Base-by-base conservation (phyloP, 2,113 vertebrate species). In the Cranoglanis bouderius region DNA sequence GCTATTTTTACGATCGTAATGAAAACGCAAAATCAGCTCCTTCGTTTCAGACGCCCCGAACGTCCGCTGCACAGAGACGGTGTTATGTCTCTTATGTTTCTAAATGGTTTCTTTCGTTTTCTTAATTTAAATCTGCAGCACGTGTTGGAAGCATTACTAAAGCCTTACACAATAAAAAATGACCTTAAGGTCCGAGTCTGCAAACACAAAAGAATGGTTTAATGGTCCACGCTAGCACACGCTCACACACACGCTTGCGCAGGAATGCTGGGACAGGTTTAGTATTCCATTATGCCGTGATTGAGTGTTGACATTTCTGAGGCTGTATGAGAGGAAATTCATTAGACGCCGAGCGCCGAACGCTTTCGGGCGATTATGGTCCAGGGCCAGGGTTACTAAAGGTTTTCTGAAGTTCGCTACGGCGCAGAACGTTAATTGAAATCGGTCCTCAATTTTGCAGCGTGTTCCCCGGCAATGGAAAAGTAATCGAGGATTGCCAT, bases 301-400 rank as follows among this genome's bases (percentile, higher is more conserved):
- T 94, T 94, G 94, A 95, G 93, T 94, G 94, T 95, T 95, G 94
- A 95, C 95, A 94, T 95, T 96, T 95, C 91, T 94, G 94, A 95
- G 94, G 93, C 92, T 72, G 89, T 89, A 87, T 88, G 94, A 94
- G 94, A 95, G 95, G 94, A 95, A 94, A 93, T 95, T 94, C 93
- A 94, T 95, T 93, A 93, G 92, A 94, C 84, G 89, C 92, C 83
- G 89, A 91, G 90, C 83, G 89, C 92, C 82, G 89, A 91, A 90
- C 87, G 75, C 90, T 91, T 91, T 90, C 18, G 55, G 92, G 91
- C 91, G 93, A 94, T 95, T 93, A 94, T 89, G 87, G 91, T 87
- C 91, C 84, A 93, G 93, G 92, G 93, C 87, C 91, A 35, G 93
- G 88, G 84, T 87, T 91, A 88, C 89, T 75, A 49, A 49, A 91